Conservation (phyloP, 2,797 vertebrate species). For the Ambastaia sidthimunki region DNA sequence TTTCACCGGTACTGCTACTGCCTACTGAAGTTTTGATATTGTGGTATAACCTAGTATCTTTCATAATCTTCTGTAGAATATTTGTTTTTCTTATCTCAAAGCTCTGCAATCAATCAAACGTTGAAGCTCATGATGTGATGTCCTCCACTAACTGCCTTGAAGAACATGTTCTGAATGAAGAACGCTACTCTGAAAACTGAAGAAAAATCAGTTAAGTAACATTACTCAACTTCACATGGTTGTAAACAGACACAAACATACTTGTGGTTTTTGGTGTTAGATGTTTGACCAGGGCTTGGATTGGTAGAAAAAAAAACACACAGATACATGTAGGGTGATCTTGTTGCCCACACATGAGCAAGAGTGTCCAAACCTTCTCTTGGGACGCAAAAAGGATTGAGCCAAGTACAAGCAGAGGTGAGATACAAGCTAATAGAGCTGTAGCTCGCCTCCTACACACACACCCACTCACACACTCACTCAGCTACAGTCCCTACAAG, state of each 20-base stretch:
- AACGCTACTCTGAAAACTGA: not conserved
- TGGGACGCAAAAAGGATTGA: slow-evolving; percentile 63
- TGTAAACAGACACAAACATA: slow-evolving; percentile 13
- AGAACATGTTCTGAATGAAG: not conserved
- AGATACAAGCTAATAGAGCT: slow-evolving; percentile 37
- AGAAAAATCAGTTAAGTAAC: not conserved
- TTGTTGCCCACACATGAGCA: slow-evolving; percentile 60
- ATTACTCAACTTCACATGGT: not conserved
- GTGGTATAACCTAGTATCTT: not conserved
- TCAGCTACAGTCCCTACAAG: slow-evolving; percentile 10
- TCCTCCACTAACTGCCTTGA: not conserved
- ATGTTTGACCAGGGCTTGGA: not conserved
- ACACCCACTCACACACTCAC: slow-evolving; percentile 24
- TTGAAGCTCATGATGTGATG: not conserved
- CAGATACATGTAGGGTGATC: slow-evolving; percentile 38
- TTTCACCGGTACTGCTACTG: no score
- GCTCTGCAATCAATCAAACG: not conserved
- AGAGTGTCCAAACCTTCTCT: slow-evolving; percentile 63
- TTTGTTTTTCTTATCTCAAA: not conserved
- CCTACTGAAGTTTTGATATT: not conserved
- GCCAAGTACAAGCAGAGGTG: slow-evolving; percentile 5
- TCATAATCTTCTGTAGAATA: slow-evolving; percentile 4
- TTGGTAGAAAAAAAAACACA: not conserved
- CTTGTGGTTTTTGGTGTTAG: not conserved
- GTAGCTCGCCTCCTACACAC: slow-evolving; percentile 36